Conservation (phyloP, 2,113 vertebrate species). For the Orycteropus afer region DNA sequence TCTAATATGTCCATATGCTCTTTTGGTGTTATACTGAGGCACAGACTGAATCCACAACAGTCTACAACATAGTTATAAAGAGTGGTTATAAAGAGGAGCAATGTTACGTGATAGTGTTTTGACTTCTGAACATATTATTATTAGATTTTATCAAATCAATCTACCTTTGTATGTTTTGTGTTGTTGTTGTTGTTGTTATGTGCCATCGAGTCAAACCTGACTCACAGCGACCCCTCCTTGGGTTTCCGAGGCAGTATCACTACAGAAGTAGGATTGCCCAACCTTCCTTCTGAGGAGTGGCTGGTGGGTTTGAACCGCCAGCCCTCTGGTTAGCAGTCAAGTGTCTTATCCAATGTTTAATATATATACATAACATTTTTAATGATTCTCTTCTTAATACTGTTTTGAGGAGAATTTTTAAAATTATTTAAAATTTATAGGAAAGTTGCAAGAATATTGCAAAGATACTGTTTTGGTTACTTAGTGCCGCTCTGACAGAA, state of each 20-base stretch:
- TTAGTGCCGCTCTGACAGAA: no score
- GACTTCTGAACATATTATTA: not conserved
- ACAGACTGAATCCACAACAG: not conserved
- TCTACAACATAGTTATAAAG: rapidly evolving
- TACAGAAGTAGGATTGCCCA: no score
- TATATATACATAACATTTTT: not conserved
- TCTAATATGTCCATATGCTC: not conserved
- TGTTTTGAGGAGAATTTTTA: not conserved
- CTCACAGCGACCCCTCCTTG: no score
- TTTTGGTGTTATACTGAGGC: not conserved
- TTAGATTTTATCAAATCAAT: not conserved
- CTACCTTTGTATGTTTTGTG: not conserved
- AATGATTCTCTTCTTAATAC: not conserved
- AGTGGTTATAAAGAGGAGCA: not conserved
- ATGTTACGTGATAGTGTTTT: not conserved
- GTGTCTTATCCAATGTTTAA: not conserved
- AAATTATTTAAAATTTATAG: not conserved
- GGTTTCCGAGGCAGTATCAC: no score
- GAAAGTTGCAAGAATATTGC: not conserved
- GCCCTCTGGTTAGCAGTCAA: no score
- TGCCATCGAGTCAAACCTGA: no score
- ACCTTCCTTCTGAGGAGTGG: no score
- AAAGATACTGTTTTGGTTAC: not conserved
- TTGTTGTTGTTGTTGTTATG: no score
- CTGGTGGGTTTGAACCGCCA: no score